Percentiles rank a stretch among this genome's conserved stretches.
phyloP scores from a whole-genome alignment of 2,797 vertebrate species.

The Vipera latastei region DNA sequence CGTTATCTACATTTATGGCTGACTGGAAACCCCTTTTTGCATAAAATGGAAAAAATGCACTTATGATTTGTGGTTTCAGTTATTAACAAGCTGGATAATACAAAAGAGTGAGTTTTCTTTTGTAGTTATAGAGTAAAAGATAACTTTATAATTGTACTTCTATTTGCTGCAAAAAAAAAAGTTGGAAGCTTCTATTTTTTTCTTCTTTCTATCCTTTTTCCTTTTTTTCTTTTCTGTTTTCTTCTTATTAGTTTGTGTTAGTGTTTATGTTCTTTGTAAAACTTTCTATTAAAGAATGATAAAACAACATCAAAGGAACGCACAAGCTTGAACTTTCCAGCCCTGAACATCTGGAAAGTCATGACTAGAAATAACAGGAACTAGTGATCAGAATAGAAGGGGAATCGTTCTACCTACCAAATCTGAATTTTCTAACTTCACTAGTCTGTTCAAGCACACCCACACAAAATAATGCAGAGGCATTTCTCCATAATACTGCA shows the following conservation, averaged over 20 bases:
- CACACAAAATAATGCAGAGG: neutral
- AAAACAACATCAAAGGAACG: neutral
- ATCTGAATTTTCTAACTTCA: neutral
- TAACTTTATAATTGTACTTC: neutral
- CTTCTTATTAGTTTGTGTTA: neutral
- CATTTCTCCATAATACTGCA: neutral
- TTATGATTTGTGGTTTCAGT: neutral
- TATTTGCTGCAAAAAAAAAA: neutral
- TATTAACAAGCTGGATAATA: neutral
- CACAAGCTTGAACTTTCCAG: neutral
- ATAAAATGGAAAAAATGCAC: neutral
- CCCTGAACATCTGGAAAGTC: neutral
- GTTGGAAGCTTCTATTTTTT: neutral
- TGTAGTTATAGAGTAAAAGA: neutral
- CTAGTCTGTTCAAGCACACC: neutral
- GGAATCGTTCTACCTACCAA: neutral
- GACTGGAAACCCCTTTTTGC: neutral
- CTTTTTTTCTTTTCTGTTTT: neutral
- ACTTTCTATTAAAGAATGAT: neutral
- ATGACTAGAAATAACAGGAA: conserved; percentile 20
- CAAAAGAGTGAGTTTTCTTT: neutral
- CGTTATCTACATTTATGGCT: neutral
- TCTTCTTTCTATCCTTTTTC: neutral
- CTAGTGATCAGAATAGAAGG: neutral
- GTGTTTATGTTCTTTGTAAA: neutral